Percentiles rank a stretch among this genome's conserved stretches.
These are phyloP conservation scores for Aplochiton taeniatus DNA, from an alignment of 2,797 vertebrate genomes.

Conservation along the genomic window DNA sequence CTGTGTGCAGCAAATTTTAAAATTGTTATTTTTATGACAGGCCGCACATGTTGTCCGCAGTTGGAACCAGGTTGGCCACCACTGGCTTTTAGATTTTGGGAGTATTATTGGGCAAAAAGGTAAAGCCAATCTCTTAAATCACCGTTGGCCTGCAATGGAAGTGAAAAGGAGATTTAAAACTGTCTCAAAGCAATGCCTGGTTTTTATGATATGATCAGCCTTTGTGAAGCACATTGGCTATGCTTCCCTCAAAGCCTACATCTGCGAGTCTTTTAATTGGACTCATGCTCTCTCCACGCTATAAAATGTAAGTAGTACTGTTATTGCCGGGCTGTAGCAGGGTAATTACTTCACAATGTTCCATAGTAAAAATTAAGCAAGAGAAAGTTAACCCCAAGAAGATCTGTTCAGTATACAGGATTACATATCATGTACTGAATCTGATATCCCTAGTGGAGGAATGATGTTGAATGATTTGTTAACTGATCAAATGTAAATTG, in stretches of 20 bases:
- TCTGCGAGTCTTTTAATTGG: conserved; percentile 75
- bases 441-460: conserved; percentile 31
- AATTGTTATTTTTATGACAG: too few species aligned
- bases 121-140: conserved; percentile 54
- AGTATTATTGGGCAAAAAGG: conserved; percentile 46
- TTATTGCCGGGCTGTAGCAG: conserved; percentile 51
- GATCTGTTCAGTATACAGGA: conserved; percentile 23
- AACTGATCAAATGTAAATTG: conserved; percentile 46
- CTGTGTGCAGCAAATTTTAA: too few species aligned
- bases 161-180: conserved; percentile 64
- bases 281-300: conserved; percentile 51
- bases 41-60: too few species aligned
- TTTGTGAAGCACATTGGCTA: conserved; percentile 57
- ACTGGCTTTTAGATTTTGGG: too few species aligned
- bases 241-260: conserved; percentile 60
- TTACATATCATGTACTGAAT: conserved; percentile 41
- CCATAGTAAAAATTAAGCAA: conserved; percentile 55
- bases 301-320: conserved; percentile 52
- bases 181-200: conserved; percentile 65
- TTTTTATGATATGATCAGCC: conserved; percentile 70
- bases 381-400: conserved; percentile 51
- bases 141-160: conserved; percentile 66
- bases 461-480: conserved; percentile 34
- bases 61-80: too few species aligned
- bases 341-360: conserved; percentile 63